Base-by-base conservation (phyloP, 2,797 vertebrate species). In the Holocentrus rufus region DNA sequence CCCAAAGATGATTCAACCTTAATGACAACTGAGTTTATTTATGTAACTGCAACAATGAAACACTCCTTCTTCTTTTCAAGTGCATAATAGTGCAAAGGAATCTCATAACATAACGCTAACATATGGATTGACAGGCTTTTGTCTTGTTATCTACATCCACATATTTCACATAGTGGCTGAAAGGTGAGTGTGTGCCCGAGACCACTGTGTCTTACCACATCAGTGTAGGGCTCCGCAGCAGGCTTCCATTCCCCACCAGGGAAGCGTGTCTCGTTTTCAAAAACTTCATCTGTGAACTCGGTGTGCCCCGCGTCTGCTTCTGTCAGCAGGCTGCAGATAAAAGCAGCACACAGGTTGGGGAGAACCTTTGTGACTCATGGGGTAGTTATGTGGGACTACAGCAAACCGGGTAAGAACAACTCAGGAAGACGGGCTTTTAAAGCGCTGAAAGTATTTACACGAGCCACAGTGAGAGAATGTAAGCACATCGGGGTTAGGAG, bases 301-400 rank as follows among this genome's bases (percentile, higher is more conserved):
- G 94, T 96, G 90, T 99, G 98, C 42, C 98, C 98, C 0, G 96
- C 97, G 47, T 99, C 98, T 0, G 98, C 97, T 88, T 98, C 98
- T 10, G 95, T 97, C 91, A 99, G 89, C 86, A 99, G 91, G 81
- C 98, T 99, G 82, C 13, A 69, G 44, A 76, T 78, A 83, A 85
- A 42, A 68, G 76, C 7, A 70, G 25, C 42, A 65, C 17, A 50
- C 15, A 69, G 8, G 30, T 75, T 63, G 49, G 81, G 54, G 50
- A 69, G 27, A 58, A 18, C 39, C 50, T 69, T 22, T 39, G 66
- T 85, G 86, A 89, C 62, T 85, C 83, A 86, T 62, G 64, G 7
- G 42, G 49, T 5, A 67, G 73, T 36, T 47, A 75, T 85, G 75
- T 30, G 31, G n/a, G 27, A 60, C 22, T 9, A 31, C 11, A 23